These are phyloP conservation scores for Trinorchestia longiramus DNA, from an alignment of 1,140 invertebrate genomes.

Conservation along the genomic window DNA sequence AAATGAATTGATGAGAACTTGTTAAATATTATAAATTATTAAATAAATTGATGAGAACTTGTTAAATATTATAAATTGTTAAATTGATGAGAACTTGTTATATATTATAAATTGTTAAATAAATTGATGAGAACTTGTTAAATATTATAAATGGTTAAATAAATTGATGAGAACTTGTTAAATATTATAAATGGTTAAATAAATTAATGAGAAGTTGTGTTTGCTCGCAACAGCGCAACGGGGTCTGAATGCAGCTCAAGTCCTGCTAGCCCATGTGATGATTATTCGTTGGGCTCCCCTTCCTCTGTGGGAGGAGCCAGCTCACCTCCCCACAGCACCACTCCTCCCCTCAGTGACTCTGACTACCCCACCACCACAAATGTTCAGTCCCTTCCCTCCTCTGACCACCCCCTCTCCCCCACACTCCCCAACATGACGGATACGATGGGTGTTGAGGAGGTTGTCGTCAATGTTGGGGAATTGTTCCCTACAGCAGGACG, in stretches of 20 bases:
- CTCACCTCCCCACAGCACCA: conserved; percentile 21
- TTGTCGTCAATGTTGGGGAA: conserved; percentile 44
- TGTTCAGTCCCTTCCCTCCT: conserved; percentile 29
- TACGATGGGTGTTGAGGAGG: conserved; percentile 14
- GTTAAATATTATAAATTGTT: no score
- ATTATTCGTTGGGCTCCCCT: conserved; percentile 37
- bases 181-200: no score
- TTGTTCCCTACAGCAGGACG: not conserved
- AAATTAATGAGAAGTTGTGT: not conserved
- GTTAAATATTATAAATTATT: not conserved
- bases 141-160: no score
- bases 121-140: no score
- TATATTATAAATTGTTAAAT: no score
- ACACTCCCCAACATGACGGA: conserved; percentile 32
- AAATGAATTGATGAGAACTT: no score
- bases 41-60: no score
- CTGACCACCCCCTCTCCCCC: conserved; percentile 65
- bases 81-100: not conserved
- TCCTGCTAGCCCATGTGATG: conserved; percentile 27
- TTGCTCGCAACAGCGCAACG: not conserved
- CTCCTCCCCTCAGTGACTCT: conserved; percentile 34
- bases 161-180: no score
- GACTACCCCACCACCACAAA: conserved; percentile 36
- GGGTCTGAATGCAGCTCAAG: conserved; percentile 37
- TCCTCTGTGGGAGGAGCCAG: not conserved